Evolutionary conservation across 1,140 invertebrate species (phyloP).

Genomic region (Apis cerana): DNA sequence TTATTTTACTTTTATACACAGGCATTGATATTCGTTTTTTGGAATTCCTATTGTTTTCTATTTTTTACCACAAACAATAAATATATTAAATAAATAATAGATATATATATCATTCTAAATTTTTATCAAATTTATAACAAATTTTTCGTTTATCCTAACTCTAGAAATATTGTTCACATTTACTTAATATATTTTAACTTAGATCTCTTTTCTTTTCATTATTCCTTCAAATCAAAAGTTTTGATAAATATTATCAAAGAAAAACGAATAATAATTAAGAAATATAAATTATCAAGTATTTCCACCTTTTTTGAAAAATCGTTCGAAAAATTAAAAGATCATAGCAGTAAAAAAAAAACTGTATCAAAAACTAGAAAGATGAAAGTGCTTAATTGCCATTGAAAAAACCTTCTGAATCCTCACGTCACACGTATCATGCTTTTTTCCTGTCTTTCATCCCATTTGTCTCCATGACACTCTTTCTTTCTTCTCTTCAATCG

Average conservation of each 20-base stretch:
- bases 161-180: too few species aligned
- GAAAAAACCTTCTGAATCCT: constrained; percentile 38
- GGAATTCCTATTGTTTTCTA: not conserved
- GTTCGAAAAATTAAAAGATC: too few species aligned
- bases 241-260: too few species aligned
- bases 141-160: too few species aligned
- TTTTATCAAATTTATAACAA: not conserved
- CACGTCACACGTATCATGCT: constrained; percentile 6
- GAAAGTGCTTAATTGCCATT: constrained; percentile 43
- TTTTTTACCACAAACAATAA: too few species aligned
- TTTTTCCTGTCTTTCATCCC: constrained; percentile 1
- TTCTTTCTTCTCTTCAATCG: constrained; percentile 2
- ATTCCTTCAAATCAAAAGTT: too few species aligned
- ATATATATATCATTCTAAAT: not conserved
- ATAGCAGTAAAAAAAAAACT: not conserved
- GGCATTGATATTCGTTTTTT: not conserved
- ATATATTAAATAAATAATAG: too few species aligned
- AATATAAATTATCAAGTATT: too few species aligned
- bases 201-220: too few species aligned
- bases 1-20: constrained; percentile 7
- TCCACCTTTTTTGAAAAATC: too few species aligned
- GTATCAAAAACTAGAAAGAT: not conserved
- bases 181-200: too few species aligned
- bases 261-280: too few species aligned
- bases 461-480: constrained; percentile 47